Evolutionary conservation across 2,797 vertebrate species (phyloP).

Genomic region (Notoglanidium macrostoma): DNA sequence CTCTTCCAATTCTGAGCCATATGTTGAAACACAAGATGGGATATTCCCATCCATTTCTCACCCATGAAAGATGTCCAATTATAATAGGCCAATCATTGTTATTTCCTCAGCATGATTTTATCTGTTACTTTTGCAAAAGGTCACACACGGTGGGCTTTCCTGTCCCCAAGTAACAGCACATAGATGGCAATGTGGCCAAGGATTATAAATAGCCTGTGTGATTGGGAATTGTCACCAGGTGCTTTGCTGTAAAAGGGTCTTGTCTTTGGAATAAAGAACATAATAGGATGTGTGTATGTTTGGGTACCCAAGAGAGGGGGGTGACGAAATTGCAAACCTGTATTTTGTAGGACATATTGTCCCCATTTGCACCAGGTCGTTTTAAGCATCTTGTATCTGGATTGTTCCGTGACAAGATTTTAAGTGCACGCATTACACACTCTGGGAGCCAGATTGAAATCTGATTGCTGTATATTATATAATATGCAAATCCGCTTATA

Average conservation of each 20-base stretch:
- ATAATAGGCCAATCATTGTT: slow-evolving; percentile 23
- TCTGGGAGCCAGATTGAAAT: background rate
- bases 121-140: slow-evolving; percentile 29
- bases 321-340: background rate
- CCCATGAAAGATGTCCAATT: background rate
- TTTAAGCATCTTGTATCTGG: background rate
- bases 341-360: background rate
- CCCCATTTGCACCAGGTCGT: background rate
- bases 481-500: background rate
- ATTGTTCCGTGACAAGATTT: background rate
- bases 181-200: slow-evolving; percentile 30
- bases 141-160: slow-evolving; percentile 9
- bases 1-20: background rate
- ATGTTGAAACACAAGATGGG: background rate
- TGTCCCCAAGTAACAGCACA: slow-evolving; percentile 1
- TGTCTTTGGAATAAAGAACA: slow-evolving; percentile 18
- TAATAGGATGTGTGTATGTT: background rate
- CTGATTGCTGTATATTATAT: background rate
- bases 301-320: background rate
- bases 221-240: slow-evolving; percentile 27
- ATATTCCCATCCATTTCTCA: slow-evolving; percentile 19
- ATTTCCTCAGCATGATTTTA: slow-evolving; percentile 18
- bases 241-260: slow-evolving; percentile 23
- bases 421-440: background rate
- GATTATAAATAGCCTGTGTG: slow-evolving; percentile 29